Conservation (phyloP, 2,888 invertebrate genomes). For the Chalcis sispes region DNA sequence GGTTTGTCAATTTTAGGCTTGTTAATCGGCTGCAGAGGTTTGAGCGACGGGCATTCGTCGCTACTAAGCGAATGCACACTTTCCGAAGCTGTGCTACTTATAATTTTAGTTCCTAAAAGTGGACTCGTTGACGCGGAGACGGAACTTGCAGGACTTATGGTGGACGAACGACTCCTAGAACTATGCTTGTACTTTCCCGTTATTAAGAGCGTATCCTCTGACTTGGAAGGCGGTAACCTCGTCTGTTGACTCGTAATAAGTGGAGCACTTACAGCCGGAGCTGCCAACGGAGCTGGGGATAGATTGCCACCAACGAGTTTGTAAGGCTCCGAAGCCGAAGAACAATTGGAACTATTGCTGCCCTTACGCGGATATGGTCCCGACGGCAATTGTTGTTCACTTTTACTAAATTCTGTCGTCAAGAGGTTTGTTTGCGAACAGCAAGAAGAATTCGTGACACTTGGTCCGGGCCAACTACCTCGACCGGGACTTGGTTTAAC, state of each 20-base stretch:
- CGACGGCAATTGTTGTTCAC: constrained; percentile 84
- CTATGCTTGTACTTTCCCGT: constrained; percentile 50
- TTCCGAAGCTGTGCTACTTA: constrained; percentile 75
- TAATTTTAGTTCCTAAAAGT: constrained; percentile 80
- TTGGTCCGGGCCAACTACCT: constrained; percentile 92
- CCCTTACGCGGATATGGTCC: constrained; percentile 69
- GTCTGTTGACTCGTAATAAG: no score
- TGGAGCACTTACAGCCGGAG: constrained; percentile 25
- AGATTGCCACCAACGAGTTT: no score
- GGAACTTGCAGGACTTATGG: constrained; percentile 76
- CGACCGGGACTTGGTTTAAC: constrained; percentile 87
- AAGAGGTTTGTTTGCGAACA: constrained; percentile 77
- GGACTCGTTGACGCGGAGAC: constrained; percentile 85
- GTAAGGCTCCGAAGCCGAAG: constrained; percentile 66
- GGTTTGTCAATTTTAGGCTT: constrained; percentile 65
- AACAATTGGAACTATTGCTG: constrained; percentile 69
- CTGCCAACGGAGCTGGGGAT: constrained; percentile 55
- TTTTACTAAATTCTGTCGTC: constrained; percentile 87
- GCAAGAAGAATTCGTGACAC: constrained; percentile 78
- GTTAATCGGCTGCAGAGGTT: constrained; percentile 61
- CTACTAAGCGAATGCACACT: constrained; percentile 81
- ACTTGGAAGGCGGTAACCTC: constrained; percentile 85
- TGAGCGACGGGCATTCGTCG: constrained; percentile 65
- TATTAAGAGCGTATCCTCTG: constrained; percentile 84
- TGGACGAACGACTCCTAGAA: constrained; percentile 79